Base-by-base conservation (phyloP, 1,140 invertebrate species). In the Hydropsyche tenuis region DNA sequence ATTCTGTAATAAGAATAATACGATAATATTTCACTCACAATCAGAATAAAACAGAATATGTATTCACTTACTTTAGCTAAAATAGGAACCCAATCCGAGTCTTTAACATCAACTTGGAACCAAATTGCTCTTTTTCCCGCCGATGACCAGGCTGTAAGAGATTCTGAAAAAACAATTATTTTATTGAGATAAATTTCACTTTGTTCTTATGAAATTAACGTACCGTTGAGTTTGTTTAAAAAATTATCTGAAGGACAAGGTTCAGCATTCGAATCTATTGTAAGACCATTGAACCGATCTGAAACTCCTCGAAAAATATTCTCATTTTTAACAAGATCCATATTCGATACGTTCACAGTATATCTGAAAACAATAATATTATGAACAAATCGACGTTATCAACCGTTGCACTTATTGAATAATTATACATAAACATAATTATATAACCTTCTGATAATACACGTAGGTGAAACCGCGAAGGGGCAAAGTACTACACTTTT, bases 11-110 rank as follows among this genome's bases (percentile, higher is more conserved):
- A 14, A 27, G 22, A 66, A 30, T 46, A 4, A 20, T 66, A 23
- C 45, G 9, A 66, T n/a, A 20, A 46, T 1, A 46, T 16, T 22
- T 46, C 27, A 66, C 2, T 46, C 1, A n/a, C n/a, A n/a, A n/a
- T n/a, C n/a, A n/a, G 46, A 77, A 62, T 69, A 4, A 25, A 22
- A 30, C 27, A 48, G 42, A 69, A 4, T 37, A 75, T 78, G 70
- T 63, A 56, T 64, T 46, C 70, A 81, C 73, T 84, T 84, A 91
- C 90, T 82, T 91, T 88, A 0, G 90, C 88, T 74, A 96, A 84
- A 74, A 92, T 81, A 42, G 94, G 93, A 63, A 96, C 88, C 89
- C 93, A 93, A 11, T 88, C 87, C 5, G 90, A 86, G 78, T 95
- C 87, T 53, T 87, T 82, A 43, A 90, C 84, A 79, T 88, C 80